Evolutionary conservation across 2,113 vertebrate genomes (phyloP), one percentile per base, ranked within the genome.

Genomic region (Emydura subglobosa): DNA sequence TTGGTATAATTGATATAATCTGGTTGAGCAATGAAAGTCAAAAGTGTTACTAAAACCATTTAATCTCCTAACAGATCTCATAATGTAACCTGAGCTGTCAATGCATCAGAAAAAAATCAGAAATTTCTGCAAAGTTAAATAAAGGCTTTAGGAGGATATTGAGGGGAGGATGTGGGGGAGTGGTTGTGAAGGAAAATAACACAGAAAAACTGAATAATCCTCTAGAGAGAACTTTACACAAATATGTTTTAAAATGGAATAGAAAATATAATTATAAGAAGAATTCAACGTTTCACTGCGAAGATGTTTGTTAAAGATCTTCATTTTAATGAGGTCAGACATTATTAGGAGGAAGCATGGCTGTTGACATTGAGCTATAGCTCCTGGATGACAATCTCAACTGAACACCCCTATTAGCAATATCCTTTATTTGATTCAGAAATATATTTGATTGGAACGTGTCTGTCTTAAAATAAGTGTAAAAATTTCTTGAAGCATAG

Each of bases 1-100:
- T 13, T 42, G 88, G 89, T 89, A 96, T 98, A 99, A 99, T 98
- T 98, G 98, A 98, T 98, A 97, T 97, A 97, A 97, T 98, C 98
- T 97, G 98, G 96, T 97, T 97, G 97, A 98, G 97, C 96, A 98
- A 98, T 98, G 98, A 97, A 98, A 97, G 90, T 93, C 29, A 5
- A 95, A 97, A 96, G 90, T 92, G 94, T 96, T 97, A 93, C 95
- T 95, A 92, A 98, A 95, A 89, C 95, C 93, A 81, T 82, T 96
- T 96, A 85, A 97, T 92, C 88, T 94, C 95, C 85, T 92, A 42
- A 91, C 93, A 83, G 68, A 88, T 87, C 83, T 93, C 6, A 3
- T 68, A 82, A 83, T 82, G 83, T 90, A 97, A 96, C 79, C 27
- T 90, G 91, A 89, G 89, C 93, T 96, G 81, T 87, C 91, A 94